These are phyloP conservation scores for Pachydiplax longipennis DNA, from an alignment of 2,888 invertebrate genomes.

Conservation along the genomic window DNA sequence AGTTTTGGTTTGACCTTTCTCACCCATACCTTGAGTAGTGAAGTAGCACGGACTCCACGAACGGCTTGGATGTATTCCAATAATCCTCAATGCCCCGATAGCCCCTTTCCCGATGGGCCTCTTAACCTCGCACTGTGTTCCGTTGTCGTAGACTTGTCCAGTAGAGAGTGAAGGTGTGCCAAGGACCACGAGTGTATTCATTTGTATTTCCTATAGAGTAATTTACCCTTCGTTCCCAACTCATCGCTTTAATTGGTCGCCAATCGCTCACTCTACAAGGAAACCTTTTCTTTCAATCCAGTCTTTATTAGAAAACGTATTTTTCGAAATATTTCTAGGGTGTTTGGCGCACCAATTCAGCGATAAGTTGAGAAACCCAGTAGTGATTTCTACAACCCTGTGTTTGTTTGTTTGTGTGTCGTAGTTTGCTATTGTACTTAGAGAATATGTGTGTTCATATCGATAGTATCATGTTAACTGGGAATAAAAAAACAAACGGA, in stretches of 20 bases:
- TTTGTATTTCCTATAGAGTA: not conserved
- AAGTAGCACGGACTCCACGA: not conserved
- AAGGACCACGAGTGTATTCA: not conserved
- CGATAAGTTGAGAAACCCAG: conserved; percentile 2
- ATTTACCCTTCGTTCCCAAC: not conserved
- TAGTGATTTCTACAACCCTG: not conserved
- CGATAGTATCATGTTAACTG: not conserved
- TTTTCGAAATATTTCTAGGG: too few species aligned
- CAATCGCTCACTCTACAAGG: too few species aligned
- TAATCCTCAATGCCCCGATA: not conserved
- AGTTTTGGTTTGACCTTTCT: not conserved
- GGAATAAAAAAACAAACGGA: not conserved
- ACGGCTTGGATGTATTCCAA: conserved; percentile 8
- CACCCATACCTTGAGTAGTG: not conserved
- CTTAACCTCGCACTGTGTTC: conserved; percentile 29
- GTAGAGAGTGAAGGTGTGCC: conserved; percentile 23
- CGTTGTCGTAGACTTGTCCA: conserved; percentile 9
- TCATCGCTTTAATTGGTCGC: not conserved
- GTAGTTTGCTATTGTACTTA: not conserved
- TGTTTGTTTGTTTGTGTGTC: conserved; percentile 1
- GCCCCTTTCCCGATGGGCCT: not conserved
- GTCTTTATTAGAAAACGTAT: too few species aligned
- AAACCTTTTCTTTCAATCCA: not conserved
- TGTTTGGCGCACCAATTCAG: not conserved
- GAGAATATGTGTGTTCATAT: not conserved